These are phyloP conservation scores for Nasonia longicornis DNA, from an alignment of 1,140 invertebrate genomes.

Conservation along the genomic window DNA sequence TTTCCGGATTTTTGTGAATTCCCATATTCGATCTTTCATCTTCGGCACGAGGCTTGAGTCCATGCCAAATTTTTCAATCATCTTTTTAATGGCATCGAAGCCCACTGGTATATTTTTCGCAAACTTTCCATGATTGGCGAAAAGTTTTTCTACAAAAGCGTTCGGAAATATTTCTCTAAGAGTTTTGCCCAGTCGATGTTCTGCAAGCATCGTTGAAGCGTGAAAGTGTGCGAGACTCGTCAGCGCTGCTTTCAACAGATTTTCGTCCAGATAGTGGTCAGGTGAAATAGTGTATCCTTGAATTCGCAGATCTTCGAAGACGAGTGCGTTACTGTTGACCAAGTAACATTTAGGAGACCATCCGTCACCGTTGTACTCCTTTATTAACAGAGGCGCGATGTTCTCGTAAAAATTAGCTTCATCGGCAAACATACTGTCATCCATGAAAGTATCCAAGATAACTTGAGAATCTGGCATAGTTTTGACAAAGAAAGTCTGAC, in stretches of 20 bases:
- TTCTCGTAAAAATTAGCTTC: slow-evolving; percentile 13
- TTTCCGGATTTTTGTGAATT: not conserved
- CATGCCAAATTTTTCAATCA: not conserved
- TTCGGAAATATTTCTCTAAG: not conserved
- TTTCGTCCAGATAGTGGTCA: not conserved
- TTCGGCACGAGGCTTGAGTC: not conserved
- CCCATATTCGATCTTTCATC: not conserved
- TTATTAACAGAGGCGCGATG: not conserved
- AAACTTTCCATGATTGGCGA: slow-evolving; percentile 4
- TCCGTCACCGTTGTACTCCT: not conserved
- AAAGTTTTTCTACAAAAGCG: slow-evolving; percentile 23
- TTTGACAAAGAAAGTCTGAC: slow-evolving; percentile 24
- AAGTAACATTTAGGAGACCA: slow-evolving; percentile 8
- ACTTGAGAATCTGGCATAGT: not conserved
- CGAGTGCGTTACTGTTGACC: slow-evolving; percentile 6
- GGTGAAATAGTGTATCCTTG: not conserved
- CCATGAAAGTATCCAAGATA: not conserved
- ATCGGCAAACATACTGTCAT: not conserved
- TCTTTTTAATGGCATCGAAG: slow-evolving; percentile 4
- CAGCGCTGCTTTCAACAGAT: not conserved
- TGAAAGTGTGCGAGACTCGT: slow-evolving; percentile 10
- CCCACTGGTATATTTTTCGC: not conserved
- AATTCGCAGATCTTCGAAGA: slow-evolving; percentile 10
- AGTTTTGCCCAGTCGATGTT: not conserved
- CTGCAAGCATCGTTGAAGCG: slow-evolving; percentile 6